Percentiles rank a stretch among this genome's conserved stretches.
Evolutionary conservation across 2,888 invertebrate genomes (phyloP).

Genomic region (Nudaria mundana): DNA sequence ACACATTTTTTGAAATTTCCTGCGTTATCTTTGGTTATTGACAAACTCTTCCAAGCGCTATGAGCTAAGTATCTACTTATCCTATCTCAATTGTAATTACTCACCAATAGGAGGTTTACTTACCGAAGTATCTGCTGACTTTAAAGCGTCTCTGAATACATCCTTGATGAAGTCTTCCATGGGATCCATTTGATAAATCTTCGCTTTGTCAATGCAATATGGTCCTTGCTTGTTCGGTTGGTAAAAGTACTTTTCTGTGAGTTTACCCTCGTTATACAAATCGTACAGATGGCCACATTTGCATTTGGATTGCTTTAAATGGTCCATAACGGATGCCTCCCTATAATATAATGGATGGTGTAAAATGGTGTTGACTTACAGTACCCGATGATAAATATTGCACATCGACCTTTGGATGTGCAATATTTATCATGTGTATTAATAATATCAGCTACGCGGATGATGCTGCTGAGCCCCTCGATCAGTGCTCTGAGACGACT

Average conservation of each 20-base stretch:
- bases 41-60: no score
- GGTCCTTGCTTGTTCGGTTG: slow-evolving; percentile 48
- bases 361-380: no score
- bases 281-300: slow-evolving; percentile 68
- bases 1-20: no score
- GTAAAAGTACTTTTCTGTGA: slow-evolving; percentile 56
- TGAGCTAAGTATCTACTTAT: no score
- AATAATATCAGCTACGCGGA: no score
- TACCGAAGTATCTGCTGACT: slow-evolving; percentile 53
- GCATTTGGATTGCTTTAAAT: slow-evolving; percentile 54
- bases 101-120: neutral
- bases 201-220: slow-evolving; percentile 57
- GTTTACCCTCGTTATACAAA: slow-evolving; percentile 44
- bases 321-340: slow-evolving; percentile 50
- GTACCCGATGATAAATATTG: no score
- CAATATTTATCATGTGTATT: no score
- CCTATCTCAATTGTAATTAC: no score
- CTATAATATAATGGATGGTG: slow-evolving; percentile 33
- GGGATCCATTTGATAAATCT: slow-evolving; percentile 61
- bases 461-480: no score
- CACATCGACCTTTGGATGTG: no score
- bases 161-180: slow-evolving; percentile 64
- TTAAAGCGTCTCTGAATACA: slow-evolving; percentile 46
- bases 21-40: no score
- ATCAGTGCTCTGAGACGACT: no score